Evolutionary conservation across 2,888 invertebrate genomes (phyloP), one percentile per base, ranked within the genome.

Genomic region (Cylindroiulus punctatus): DNA sequence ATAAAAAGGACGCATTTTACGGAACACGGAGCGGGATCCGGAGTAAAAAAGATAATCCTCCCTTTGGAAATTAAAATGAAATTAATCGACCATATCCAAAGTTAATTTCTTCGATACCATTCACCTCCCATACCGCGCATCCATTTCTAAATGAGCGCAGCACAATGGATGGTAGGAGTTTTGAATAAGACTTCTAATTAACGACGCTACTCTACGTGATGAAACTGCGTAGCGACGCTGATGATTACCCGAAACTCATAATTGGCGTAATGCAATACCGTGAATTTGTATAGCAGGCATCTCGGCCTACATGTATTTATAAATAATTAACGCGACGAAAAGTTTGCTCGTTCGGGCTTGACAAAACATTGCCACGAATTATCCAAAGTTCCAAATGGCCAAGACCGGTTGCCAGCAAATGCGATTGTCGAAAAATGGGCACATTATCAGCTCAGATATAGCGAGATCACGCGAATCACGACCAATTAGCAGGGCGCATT

Each of bases 81-180:
- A 76, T 76, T 76, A 76, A 76, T 76, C 76, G 76, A 76, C 76
- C 76, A 30, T 76, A 76, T 76, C 76, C 76, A 76, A 76, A 76
- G 76, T 76, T 76, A 76, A 76, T 76, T 76, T 30, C 22, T 30
- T 76, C 76, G 76, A 76, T 76, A 76, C 76, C 76, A 76, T 76
- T 30, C 57, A 65, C 57, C 57, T 65, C 57, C 57, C 52, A 19
- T 22, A 22, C 17, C 76, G 30, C 4, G 76, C 76, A 76, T 76
- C 76, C 76, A 76, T 76, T 76, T 76, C 14, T 3, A 30, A 76
- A 76, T 76, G 76, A 76, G 14, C 22, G 22, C 65, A 26, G 26
- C 22, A 26, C 22, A 65, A 22, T 65, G 65, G 26, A 65, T 22
- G 22, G 65, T 7, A 30, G 57, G 57, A 22, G 30, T 76, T 76